phyloP scores from a whole-genome alignment of 2,113 vertebrate genomes.

The Jaculus jaculus region DNA sequence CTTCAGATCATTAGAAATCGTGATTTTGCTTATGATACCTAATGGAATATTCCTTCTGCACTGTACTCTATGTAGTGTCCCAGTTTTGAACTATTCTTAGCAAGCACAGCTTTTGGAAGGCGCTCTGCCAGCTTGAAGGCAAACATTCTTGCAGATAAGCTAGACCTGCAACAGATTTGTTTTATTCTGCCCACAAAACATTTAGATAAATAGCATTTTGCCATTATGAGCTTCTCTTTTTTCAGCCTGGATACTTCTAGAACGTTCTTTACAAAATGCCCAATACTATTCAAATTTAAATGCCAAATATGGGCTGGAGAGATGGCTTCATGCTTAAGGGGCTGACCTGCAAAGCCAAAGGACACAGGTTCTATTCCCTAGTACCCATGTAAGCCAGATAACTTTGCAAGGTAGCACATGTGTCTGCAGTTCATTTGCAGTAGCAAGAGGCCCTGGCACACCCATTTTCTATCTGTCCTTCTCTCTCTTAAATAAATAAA shows the following conservation, averaged over 20 bases:
- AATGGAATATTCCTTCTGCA: constrained; percentile 57
- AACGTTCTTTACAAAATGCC: background rate
- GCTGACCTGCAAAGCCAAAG: no score
- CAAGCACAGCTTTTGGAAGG: constrained; percentile 23
- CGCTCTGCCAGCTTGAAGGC: background rate
- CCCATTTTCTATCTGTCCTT: no score
- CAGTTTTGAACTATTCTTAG: constrained; percentile 71
- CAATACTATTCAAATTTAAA: constrained; percentile 1
- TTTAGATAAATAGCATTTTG: constrained; percentile 53
- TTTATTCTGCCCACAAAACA: constrained; percentile 16
- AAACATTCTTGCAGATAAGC: constrained; percentile 54
- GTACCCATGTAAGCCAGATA: no score
- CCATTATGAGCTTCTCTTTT: constrained; percentile 51
- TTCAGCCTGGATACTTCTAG: background rate
- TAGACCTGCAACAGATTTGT: constrained; percentile 44
- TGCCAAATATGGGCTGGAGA: no score
- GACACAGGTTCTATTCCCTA: no score
- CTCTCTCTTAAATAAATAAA: background rate
- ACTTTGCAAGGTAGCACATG: no score
- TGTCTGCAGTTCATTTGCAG: no score
- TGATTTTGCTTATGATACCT: constrained; percentile 61
- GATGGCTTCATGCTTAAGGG: no score
- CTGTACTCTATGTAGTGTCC: constrained; percentile 54
- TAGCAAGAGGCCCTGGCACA: no score
- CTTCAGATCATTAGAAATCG: constrained; percentile 65